Base-by-base conservation (phyloP, 1,140 invertebrate species). In the Nasonia giraulti region DNA sequence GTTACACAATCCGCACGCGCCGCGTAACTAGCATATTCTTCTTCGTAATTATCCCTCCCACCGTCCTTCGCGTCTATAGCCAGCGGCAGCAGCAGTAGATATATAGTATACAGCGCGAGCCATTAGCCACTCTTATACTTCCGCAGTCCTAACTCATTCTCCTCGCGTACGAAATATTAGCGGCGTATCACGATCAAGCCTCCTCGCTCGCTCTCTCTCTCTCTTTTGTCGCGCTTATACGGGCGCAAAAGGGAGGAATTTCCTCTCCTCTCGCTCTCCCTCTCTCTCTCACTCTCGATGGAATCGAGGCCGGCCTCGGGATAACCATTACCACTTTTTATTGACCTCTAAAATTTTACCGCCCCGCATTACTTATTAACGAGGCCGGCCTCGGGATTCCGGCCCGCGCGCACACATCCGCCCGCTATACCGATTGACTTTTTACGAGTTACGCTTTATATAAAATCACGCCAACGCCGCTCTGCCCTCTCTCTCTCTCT, bases 321-420 rank as follows among this genome's bases (percentile, higher is more conserved):
- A 81, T 76, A 77, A 77, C 75, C 66, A 73, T 85, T 82, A 82
- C 79, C 66, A 73, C 74, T 82, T 85, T 85, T 85, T 85, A 82
- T 82, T 78, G 80, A 55, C 66, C 80, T 73, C 55, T 85, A 85
- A 85, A 85, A 82, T 85, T 85, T 85, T 85, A 85, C 80, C 84
- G 73, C 40, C 47, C 47, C 66, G 80, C 80, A 85, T 85, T 82
- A 85, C 75, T 85, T 85, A 85, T 85, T 85, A 85, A 85, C 80
- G 84, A 82, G 84, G n/a, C 62, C 44, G 80, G 31, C 44, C 66
- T 33, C 37, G 82, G 76, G n/a, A 71, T 37, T 4, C 50, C n/a
- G 33, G 20, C 23, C 1, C 27, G 8, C 44, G 7, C 27, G 37
- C 44, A 8, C 40, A n/a, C 37, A 27, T 55, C 20, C 37, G 27